A percentile compares a stretch with the other conserved stretches of the same genome.
Conservation (phyloP, 1,140 invertebrate genomes). For the Microplitis mediator region DNA sequence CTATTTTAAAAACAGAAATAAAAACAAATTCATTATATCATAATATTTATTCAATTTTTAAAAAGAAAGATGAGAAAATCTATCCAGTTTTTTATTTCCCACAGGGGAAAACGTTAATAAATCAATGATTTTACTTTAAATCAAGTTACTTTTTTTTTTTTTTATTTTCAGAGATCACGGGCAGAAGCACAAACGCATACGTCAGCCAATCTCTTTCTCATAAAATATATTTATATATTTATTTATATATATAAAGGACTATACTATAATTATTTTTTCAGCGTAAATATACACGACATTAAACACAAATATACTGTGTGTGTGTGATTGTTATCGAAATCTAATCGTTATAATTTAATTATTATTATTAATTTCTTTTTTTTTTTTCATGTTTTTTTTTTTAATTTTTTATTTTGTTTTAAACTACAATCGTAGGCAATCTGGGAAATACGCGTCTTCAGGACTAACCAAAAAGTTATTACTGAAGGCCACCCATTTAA, state of each 20-base stretch:
- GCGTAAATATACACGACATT: neutral
- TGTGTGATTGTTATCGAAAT: slow-evolving; percentile 1
- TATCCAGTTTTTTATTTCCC: too few relatives aligned
- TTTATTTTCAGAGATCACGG: too few relatives aligned
- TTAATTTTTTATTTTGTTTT: neutral
- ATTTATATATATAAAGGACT: slow-evolving; percentile 11
- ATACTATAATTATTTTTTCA: slow-evolving; percentile 3
- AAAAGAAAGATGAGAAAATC: too few relatives aligned
- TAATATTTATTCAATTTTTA: too few relatives aligned
- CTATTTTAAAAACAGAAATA: neutral
- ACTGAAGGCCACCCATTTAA: slow-evolving; percentile 56
- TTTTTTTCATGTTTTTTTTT: slow-evolving; percentile 13
- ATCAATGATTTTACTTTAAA: too few relatives aligned
- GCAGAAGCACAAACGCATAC: neutral
- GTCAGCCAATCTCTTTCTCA: slow-evolving; percentile 1
- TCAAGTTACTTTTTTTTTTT: too few relatives aligned
- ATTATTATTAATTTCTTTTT: slow-evolving; percentile 12
- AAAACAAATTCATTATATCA: neutral
- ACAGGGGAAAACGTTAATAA: too few relatives aligned
- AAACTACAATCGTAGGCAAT: slow-evolving; percentile 11
- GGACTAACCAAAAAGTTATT: slow-evolving; percentile 56
- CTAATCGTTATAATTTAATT: too few relatives aligned
- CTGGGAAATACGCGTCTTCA: slow-evolving; percentile 39
- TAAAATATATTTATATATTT: neutral
- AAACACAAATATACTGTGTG: slow-evolving; percentile 4